Conservation (phyloP, 2,113 vertebrate genomes). For the Paracanthobrama guichenoti region DNA sequence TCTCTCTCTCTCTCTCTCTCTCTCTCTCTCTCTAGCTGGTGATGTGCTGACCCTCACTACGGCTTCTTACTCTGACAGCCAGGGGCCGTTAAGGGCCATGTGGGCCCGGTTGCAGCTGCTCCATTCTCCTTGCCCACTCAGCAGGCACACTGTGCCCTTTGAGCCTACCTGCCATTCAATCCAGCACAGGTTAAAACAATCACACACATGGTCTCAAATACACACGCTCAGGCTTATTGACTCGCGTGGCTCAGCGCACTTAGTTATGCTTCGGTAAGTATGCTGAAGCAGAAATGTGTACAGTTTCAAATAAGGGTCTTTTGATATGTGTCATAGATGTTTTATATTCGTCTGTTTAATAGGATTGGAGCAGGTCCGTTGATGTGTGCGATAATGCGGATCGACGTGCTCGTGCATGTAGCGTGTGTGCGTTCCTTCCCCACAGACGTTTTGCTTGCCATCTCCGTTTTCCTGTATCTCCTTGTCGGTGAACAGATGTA, state of each 20-base stretch:
- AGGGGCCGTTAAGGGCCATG: constrained; percentile 5
- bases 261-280: constrained; percentile 17
- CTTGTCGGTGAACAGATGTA: constrained; percentile 70
- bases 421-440: constrained; percentile 41
- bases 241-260: background rate
- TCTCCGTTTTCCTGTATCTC: constrained; percentile 59
- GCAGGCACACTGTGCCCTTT: constrained; percentile 36
- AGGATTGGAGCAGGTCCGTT: constrained; percentile 20
- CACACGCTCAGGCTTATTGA: constrained; percentile 11
- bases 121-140: constrained; percentile 35
- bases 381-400: constrained; percentile 19
- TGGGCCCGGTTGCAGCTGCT: constrained; percentile 34
- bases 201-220: constrained; percentile 8
- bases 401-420: constrained; percentile 36
- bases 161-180: constrained; percentile 46
- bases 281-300: constrained; percentile 7
- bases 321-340: background rate
- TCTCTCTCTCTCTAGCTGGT: background rate
- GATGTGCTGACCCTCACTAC: constrained; percentile 21
- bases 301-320: background rate
- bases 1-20: background rate
- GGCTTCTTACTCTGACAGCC: constrained; percentile 24
- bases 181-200: constrained; percentile 25
- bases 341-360: constrained; percentile 13
- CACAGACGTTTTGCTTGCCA: constrained; percentile 22